Conservation (phyloP, 1,140 invertebrate genomes). For the Achatina immaculata region DNA sequence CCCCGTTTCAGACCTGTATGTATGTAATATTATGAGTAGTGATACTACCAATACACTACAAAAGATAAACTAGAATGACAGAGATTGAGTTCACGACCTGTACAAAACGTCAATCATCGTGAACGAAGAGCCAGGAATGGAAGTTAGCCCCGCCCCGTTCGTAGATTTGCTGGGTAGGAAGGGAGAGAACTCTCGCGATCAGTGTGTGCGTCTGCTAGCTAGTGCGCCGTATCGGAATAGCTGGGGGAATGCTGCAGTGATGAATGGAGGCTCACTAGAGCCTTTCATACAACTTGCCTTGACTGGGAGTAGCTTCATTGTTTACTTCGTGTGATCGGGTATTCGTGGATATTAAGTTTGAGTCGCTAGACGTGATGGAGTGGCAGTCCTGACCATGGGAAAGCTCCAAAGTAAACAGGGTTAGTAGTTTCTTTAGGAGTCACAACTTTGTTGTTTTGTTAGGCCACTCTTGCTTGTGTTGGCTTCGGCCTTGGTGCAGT, state of each 20-base stretch:
- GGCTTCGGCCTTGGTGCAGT: too few species aligned
- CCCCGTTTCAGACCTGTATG: too few species aligned
- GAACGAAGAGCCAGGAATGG: not conserved
- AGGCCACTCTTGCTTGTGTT: too few species aligned
- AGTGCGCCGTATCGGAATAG: not conserved
- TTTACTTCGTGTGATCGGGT: not conserved
- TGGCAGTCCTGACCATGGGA: not conserved
- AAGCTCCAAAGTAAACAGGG: conserved; percentile 23
- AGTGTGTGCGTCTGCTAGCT: not conserved
- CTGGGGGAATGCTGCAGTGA: not conserved
- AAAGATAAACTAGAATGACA: too few species aligned
- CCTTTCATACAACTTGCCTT: not conserved
- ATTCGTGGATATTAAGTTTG: not conserved
- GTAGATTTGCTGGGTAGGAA: not conserved
- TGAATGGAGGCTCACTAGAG: not conserved
- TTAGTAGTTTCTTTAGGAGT: not conserved
- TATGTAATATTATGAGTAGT: too few species aligned
- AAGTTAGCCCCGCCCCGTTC: not conserved
- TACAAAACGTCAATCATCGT: not conserved
- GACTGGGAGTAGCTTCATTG: not conserved
- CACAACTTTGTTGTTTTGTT: too few species aligned
- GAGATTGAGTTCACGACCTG: too few species aligned
- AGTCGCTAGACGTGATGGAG: not conserved
- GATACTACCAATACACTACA: too few species aligned
- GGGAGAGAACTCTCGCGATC: not conserved